These are phyloP conservation scores for Selenia dentaria DNA, from an alignment of 2,888 invertebrate genomes.

Conservation along the genomic window DNA sequence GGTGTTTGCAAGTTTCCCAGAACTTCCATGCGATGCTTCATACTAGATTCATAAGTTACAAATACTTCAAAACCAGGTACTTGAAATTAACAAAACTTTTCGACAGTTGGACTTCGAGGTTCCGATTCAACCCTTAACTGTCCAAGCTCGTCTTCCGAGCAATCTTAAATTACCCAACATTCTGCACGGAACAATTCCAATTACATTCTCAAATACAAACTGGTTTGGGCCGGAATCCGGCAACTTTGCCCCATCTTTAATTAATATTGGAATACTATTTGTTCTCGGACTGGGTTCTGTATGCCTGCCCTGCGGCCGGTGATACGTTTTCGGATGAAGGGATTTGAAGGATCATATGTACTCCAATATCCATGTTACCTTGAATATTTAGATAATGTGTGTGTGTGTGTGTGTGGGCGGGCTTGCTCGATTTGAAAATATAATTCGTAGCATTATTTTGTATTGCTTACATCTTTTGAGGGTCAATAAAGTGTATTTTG, in stretches of 20 bases:
- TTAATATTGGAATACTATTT: constrained; percentile 62
- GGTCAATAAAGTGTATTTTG: too few species aligned
- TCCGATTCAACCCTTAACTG: constrained; percentile 46
- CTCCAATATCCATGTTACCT: not conserved
- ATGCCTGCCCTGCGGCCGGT: not conserved
- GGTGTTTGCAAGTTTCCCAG: too few species aligned
- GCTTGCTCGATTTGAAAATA: too few species aligned
- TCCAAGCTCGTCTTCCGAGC: constrained; percentile 50
- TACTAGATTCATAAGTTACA: constrained; percentile 7
- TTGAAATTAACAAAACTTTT: constrained; percentile 43
- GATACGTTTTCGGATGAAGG: not conserved
- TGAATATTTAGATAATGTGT: too few species aligned
- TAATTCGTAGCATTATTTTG: too few species aligned
- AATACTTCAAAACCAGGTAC: constrained; percentile 38
- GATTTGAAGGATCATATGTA: not conserved
- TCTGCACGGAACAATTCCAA: constrained; percentile 77
- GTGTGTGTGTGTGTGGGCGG: too few species aligned
- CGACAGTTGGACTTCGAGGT: constrained; percentile 38
- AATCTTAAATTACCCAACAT: constrained; percentile 72
- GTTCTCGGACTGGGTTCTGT: constrained; percentile 15
- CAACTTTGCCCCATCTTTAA: constrained; percentile 69
- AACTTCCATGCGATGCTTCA: not conserved
- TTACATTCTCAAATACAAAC: constrained; percentile 69
- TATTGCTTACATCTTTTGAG: too few species aligned
- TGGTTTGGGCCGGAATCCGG: constrained; percentile 56